Evolutionary conservation across 2,888 invertebrate species (phyloP), one percentile per base, ranked within the genome.

Genomic region (Drosophila dives): DNA sequence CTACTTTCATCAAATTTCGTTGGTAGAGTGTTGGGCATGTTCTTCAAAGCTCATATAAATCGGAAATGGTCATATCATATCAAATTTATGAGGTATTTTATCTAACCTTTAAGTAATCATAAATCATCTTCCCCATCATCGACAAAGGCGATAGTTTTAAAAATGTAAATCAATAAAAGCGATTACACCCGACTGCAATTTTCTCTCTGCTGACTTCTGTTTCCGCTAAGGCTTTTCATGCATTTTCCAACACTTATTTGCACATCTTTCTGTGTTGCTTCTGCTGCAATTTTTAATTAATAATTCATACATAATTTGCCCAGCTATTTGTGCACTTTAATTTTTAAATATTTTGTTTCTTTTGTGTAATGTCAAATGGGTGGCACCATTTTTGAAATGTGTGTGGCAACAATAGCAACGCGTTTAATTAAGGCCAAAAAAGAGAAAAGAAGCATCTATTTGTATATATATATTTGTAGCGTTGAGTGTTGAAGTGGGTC

Each of bases 291-390:
- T 68, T 81, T 67, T 72, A 76, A 76, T 73, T 77, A 84, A 84
- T 79, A 77, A 79, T 84, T 81, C 64, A 79, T 81, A 50, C 23
- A 55, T 67, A 67, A 73, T 80, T 74, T 64, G 63, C 32, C 33
- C 45, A 58, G 50, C 48, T 51, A n/a, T 32, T 62, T 63, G 60
- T 23, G 32, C 60, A 69, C 56, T 72, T 64, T 53, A 48, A 32
- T 32, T 58, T 72, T 61, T 36, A 40, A 34, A 32, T 62, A 33
- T 34, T 53, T 29, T 36, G 17, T 2, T 26, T 3, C 53, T 17
- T 59, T 34, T 59, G 34, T 26, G n/a, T 12, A 1, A 3, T 20
- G 51, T 20, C 51, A 53, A 33, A 45, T 20, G 15, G 7, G 15
- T 15, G 45, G 45, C 45, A 45, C 23, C 20, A 20, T 15, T 45